phyloP scores from a whole-genome alignment of 2,113 vertebrate species.

The Pterocles burchelli region DNA sequence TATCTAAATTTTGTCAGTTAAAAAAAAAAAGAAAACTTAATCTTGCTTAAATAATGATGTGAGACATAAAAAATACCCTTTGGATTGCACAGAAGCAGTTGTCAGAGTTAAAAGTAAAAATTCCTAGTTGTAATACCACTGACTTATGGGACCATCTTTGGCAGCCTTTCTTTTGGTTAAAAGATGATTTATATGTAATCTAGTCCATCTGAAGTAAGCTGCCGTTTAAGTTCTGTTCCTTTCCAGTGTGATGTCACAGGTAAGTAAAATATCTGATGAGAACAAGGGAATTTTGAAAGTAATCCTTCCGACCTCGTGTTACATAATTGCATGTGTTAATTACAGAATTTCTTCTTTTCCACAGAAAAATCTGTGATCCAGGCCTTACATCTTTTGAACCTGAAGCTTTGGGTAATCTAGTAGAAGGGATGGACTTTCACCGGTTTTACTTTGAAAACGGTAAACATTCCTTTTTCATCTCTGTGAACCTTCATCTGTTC shows the following conservation, averaged over 20 bases:
- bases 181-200: neutral
- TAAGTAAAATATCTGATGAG: accelerated
- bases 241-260: neutral
- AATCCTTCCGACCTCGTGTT: neutral
- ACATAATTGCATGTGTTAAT: neutral
- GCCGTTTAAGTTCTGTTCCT: neutral
- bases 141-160: neutral
- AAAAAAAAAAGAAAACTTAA: neutral
- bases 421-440: constrained; percentile 98
- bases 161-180: neutral
- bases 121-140: neutral
- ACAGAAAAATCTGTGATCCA: constrained; percentile 96
- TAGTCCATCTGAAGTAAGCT: neutral
- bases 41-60: neutral
- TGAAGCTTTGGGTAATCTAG: constrained; percentile 95
- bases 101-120: neutral
- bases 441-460: constrained; percentile 98
- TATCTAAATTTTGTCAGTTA: neutral
- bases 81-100: neutral
- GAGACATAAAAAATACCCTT: neutral
- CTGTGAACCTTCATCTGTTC: neutral
- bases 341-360: neutral
- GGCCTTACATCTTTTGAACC: constrained; percentile 97
- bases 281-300: neutral
- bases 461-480: constrained; percentile 47